These are phyloP conservation scores for Thamnophis sirtalis DNA, from an alignment of 2,113 vertebrate genomes.

Conservation along the genomic window DNA sequence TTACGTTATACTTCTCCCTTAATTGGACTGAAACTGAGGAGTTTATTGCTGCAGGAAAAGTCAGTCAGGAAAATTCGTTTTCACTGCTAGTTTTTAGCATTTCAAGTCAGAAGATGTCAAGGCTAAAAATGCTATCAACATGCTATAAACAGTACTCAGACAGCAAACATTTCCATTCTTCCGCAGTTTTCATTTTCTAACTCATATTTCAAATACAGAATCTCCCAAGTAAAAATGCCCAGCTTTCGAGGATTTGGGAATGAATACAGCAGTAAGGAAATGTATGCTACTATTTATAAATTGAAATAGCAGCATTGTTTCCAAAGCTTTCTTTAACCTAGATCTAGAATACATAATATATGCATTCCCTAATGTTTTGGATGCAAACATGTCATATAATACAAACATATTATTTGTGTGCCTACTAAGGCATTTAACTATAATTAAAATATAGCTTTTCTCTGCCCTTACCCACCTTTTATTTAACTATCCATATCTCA, in stretches of 20 bases:
- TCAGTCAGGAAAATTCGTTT: neutral
- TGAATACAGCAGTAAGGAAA: neutral
- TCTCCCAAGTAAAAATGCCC: neutral
- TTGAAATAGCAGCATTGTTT: neutral
- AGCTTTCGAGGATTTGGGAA: neutral
- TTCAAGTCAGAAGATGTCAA: neutral
- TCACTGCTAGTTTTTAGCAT: neutral
- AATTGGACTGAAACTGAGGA: neutral
- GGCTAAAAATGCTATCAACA: neutral
- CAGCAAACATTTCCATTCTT: neutral
- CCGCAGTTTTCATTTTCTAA: neutral
- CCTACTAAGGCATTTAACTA: neutral
- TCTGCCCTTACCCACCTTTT: neutral
- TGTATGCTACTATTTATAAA: neutral
- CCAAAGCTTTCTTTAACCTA: neutral
- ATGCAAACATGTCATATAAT: neutral
- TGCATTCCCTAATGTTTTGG: neutral
- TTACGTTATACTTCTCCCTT: neutral
- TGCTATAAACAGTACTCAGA: neutral
- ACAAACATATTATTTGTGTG: neutral
- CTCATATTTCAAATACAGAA: neutral
- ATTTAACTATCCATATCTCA: neutral
- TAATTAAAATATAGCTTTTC: neutral
- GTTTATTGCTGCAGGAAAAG: neutral
- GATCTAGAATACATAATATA: neutral